Evolutionary conservation across 2,797 vertebrate genomes (phyloP), one percentile per base, ranked within the genome.

Genomic region (Parambassis ranga): DNA sequence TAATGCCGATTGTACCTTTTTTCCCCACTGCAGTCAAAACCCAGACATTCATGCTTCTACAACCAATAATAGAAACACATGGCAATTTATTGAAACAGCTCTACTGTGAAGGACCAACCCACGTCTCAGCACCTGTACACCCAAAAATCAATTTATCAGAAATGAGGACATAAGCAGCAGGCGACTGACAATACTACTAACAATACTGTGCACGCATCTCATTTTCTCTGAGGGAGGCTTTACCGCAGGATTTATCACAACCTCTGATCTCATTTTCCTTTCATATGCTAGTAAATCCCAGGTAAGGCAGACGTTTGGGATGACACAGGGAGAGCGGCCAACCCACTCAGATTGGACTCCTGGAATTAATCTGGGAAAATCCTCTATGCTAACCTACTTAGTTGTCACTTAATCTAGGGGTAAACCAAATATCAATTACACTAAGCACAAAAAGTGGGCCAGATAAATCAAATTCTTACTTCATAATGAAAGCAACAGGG

Each of bases 321-420:
- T 75, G 36, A 77, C 18, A 49, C 71, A 28, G 38, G 71, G 67
- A 71, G 69, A 55, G 35, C 23, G 57, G 77, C 69, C 72, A 52
- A 57, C 42, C 19, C 18, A 20, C 51, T 79, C 71, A 53, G 75
- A 84, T 86, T 84, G 77, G 82, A 82, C 67, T 85, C 72, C 68
- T 75, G 63, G 82, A 90, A 80, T 88, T 90, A 90, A 90, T 89
- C 87, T 80, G 87, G 58, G 73, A 81, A 86, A 89, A 90, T 89
- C 86, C 80, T 64, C 49, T 65, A 58, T 38, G 68, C 82, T 82
- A 85, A 86, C 81, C 88, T 89, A 65, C 79, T 91, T 90, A 90
- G 74, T 48, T 77, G 63, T 58, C 58, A 68, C 61, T 84, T 87
- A 90, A 89, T 87, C 87, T 82, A 36, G 48, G 53, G 53, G 57